Evolutionary conservation across 2,113 vertebrate species (phyloP), one percentile per base, ranked within the genome.

Genomic region (Prochilodus magdalenae): DNA sequence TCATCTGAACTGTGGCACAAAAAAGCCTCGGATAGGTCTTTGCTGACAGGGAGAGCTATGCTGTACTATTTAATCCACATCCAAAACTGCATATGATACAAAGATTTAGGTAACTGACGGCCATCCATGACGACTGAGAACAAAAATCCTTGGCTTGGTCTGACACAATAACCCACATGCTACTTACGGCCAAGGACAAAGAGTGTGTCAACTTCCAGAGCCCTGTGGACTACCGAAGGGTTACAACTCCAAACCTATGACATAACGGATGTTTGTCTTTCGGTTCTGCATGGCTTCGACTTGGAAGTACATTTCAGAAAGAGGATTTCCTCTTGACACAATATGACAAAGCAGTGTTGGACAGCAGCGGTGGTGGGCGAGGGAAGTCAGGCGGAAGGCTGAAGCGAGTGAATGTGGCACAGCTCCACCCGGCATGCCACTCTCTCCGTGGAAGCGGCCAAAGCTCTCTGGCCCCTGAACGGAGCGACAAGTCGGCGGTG

Each of bases 401-500:
- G 70, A 69, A 36, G 77, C 2, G 15, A 30, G 69, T 26, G 2
- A 55, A 73, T 57, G 74, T 57, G 74, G 80, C 65, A 75, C 15
- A 22, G 47, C 59, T 86, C 80, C 66, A 83, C n/a, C 13, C 73
- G 72, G 66, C 36, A 49, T 40, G 55, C 22, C 60, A 51, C 33
- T 62, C 66, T 72, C 36, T 26, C 75, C 12, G 30, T 47, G 33
- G 33, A 82, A 82, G n/a, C 30, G 65, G 53, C 30, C 55, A 75
- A 75, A 60, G 57, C 59, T 78, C 69, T 14, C 57, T 51, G 66
- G 59, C 47, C 78, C 44, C 59, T 80, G 63, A 86, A 75, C 27
- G 22, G 80, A 57, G 67, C 79, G 82, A 85, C 57, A 55, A 71
- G 72, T 73, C 26, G 12, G 82, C 60, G 73, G 76, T 74, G 47